These are phyloP conservation scores for Rhea pennata DNA, from an alignment of 2,113 vertebrate genomes.

Conservation along the genomic window DNA sequence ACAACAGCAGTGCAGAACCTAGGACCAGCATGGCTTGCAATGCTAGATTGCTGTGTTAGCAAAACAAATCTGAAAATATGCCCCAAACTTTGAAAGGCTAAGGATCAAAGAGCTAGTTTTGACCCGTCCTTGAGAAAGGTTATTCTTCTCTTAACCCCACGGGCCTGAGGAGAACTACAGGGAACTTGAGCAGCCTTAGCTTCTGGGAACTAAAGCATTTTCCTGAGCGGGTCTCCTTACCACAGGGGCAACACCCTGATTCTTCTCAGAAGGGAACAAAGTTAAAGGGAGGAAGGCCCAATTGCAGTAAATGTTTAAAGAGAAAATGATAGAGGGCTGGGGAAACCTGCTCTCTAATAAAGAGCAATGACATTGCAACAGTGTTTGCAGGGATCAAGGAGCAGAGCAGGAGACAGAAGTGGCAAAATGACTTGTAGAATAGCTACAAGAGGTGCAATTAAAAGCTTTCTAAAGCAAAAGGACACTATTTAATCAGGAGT, in stretches of 20 bases:
- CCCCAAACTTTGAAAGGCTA: background rate
- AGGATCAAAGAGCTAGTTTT: background rate
- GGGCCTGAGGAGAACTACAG: background rate
- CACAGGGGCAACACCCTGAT: background rate
- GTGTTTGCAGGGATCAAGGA: rapidly evolving
- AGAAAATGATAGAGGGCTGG: background rate
- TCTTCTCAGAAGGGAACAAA: background rate
- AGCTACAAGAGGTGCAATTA: background rate
- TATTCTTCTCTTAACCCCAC: background rate
- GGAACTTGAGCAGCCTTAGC: background rate
- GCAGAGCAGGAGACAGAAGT: background rate
- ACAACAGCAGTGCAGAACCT: background rate
- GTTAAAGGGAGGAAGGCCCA: background rate
- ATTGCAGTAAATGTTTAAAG: background rate
- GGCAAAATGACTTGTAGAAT: background rate
- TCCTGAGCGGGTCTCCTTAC: background rate
- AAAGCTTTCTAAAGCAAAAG: background rate
- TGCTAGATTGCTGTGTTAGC: background rate
- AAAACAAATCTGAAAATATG: background rate
- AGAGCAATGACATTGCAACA: background rate
- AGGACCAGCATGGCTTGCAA: background rate
- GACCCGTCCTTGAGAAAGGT: background rate
- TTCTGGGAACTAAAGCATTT: background rate
- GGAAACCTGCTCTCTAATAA: background rate
- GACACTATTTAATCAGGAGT: background rate